These are phyloP conservation scores for Cylloceria caligata DNA, from an alignment of 2,888 invertebrate genomes.

Conservation along the genomic window DNA sequence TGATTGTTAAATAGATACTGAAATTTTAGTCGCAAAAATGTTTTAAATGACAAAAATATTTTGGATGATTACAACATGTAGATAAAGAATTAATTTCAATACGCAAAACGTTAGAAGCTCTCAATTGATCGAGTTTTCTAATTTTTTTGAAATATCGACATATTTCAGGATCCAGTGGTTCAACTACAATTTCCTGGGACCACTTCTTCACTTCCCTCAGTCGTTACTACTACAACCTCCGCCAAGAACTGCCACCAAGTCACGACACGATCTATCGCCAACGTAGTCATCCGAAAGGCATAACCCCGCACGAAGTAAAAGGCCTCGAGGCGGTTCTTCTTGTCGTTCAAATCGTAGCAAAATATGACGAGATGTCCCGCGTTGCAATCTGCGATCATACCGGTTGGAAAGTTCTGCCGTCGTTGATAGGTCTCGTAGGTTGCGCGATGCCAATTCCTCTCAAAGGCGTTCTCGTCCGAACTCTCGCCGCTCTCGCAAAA, in stretches of 20 bases:
- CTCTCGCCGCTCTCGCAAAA: conserved; percentile 92
- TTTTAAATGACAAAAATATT: too few species aligned
- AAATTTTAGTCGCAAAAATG: too few species aligned
- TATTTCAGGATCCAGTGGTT: conserved; percentile 82
- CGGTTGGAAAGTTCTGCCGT: conserved; percentile 93
- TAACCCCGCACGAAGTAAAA: conserved; percentile 93
- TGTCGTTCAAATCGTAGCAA: conserved; percentile 92
- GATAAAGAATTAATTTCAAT: too few species aligned
- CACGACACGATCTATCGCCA: conserved; percentile 89
- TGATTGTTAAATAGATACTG: too few species aligned
- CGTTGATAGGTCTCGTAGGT: conserved; percentile 92
- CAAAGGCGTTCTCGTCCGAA: conserved; percentile 93
- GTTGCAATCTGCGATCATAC: conserved; percentile 94
- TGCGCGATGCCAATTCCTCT: conserved; percentile 94
- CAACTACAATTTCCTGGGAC: conserved; percentile 91
- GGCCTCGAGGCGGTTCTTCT: conserved; percentile 93
- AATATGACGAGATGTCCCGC: conserved; percentile 92
- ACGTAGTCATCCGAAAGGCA: conserved; percentile 87
- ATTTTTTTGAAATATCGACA: too few species aligned
- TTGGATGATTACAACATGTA: too few species aligned
- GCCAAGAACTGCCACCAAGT: conserved; percentile 89
- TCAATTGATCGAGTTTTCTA: too few species aligned
- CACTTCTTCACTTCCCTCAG: conserved; percentile 93
- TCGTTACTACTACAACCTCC: conserved; percentile 89
- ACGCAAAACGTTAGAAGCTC: too few species aligned